Percentiles rank a stretch among this genome's conserved stretches.
Evolutionary conservation across 2,888 invertebrate species (phyloP).

Genomic region (Litoditis marina): DNA sequence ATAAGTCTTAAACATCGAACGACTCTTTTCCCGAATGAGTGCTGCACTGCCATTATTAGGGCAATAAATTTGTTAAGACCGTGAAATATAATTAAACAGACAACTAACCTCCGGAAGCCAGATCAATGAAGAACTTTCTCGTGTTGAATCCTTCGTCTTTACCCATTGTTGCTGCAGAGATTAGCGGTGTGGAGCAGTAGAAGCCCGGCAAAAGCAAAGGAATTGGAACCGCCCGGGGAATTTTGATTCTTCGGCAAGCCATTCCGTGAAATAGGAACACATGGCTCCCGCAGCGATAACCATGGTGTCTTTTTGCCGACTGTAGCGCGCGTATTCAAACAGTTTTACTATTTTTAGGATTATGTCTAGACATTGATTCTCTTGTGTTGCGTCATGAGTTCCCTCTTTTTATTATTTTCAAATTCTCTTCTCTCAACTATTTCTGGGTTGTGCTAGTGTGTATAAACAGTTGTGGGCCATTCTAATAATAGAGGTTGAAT

Average conservation of each 20-base stretch:
- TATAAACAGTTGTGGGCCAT: too few relatives aligned
- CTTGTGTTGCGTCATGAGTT: too few relatives aligned
- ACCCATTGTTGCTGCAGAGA: constrained; percentile 22
- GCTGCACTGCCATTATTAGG: too few relatives aligned
- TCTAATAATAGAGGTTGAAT: too few relatives aligned
- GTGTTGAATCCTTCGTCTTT: constrained; percentile 49
- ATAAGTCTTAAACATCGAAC: too few relatives aligned
- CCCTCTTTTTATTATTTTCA: too few relatives aligned
- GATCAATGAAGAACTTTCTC: constrained; percentile 56
- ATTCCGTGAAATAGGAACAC: too few relatives aligned
- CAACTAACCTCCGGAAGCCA: constrained; percentile 52
- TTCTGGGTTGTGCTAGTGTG: too few relatives aligned
- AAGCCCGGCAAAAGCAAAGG: constrained; percentile 7
- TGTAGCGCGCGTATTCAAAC: constrained; percentile 12
- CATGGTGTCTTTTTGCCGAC: not conserved
- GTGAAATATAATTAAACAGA: not conserved
- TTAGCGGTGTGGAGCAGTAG: not conserved
- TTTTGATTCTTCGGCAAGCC: constrained; percentile 7
- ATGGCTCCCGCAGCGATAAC: constrained; percentile 2
- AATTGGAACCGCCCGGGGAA: constrained; percentile 14
- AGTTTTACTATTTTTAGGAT: too few relatives aligned
- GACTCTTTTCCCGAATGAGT: too few relatives aligned
- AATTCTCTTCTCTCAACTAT: too few relatives aligned
- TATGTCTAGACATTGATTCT: too few relatives aligned
- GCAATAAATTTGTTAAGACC: not conserved